Evolutionary conservation across 2,797 vertebrate species (phyloP).

Genomic region (Rhinogobio ventralis): DNA sequence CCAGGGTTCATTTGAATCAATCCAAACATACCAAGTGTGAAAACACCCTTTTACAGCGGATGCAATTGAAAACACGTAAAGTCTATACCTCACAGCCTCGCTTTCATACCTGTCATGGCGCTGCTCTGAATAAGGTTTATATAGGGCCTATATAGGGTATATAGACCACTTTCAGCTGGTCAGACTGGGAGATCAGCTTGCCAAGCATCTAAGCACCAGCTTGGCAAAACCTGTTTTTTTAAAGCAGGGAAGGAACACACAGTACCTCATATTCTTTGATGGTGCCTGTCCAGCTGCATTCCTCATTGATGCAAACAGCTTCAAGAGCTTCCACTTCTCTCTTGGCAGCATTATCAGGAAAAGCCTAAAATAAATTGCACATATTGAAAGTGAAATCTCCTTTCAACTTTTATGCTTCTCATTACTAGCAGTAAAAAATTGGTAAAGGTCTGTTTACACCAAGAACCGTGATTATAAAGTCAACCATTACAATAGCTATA

Average conservation of each 20-base stretch:
- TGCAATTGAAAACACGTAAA: no score
- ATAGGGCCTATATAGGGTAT: no score
- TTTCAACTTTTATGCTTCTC: not conserved
- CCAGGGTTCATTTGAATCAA: no score
- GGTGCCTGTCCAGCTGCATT: slow-evolving; percentile 92
- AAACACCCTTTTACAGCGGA: no score
- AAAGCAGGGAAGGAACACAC: not conserved
- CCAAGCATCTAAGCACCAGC: not conserved
- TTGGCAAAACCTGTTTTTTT: not conserved
- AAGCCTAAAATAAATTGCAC: slow-evolving; percentile 80
- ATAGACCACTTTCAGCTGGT: not conserved
- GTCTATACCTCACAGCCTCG: no score
- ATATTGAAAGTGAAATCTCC: not conserved
- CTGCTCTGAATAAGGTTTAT: no score
- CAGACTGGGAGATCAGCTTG: not conserved
- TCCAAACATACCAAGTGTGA: no score
- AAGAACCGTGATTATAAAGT: not conserved
- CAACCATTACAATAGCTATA: not conserved
- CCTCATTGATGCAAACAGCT: slow-evolving; percentile 87
- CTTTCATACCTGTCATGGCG: no score
- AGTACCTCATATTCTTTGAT: slow-evolving; percentile 95
- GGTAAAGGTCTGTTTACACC: not conserved
- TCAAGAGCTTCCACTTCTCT: slow-evolving; percentile 93
- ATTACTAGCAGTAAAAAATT: not conserved
- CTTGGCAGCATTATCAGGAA: slow-evolving; percentile 95